A percentile compares a stretch with the other conserved stretches of the same genome.
phyloP scores from a whole-genome alignment of 2,797 vertebrate species.

The Mormyrus hasselquistii region DNA sequence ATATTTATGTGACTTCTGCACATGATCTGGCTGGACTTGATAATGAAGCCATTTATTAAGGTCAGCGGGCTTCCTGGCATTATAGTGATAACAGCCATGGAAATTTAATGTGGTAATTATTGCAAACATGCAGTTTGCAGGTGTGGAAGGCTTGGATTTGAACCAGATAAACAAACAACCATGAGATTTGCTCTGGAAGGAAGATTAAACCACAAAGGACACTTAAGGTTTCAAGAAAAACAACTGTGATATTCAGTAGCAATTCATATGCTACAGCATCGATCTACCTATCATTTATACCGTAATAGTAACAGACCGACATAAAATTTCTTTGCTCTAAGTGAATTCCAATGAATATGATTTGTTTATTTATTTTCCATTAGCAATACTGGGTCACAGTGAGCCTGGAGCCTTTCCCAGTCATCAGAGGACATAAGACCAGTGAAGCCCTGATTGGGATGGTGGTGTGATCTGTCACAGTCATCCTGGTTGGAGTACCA shows the following conservation, averaged over 20 bases:
- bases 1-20: constrained; percentile 30
- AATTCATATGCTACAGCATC: neutral
- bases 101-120: constrained; percentile 16
- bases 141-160: constrained; percentile 6
- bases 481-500: neutral
- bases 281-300: neutral
- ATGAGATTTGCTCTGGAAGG: neutral
- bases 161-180: neutral
- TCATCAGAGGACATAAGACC: neutral
- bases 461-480: neutral
- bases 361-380: neutral
- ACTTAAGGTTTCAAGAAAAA: neutral
- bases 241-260: neutral
- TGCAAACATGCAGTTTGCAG: neutral
- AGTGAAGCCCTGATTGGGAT: neutral
- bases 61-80: constrained; percentile 19
- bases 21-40: constrained; percentile 17
- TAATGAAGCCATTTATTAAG: constrained; percentile 24
- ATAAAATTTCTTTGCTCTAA: neutral
- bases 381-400: neutral
- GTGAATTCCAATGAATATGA: neutral
- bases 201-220: neutral
- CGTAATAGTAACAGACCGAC: neutral
- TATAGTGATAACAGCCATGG: neutral
- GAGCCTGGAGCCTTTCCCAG: neutral